phyloP scores from a whole-genome alignment of 2,888 invertebrate genomes.

The Norana najaformis region DNA sequence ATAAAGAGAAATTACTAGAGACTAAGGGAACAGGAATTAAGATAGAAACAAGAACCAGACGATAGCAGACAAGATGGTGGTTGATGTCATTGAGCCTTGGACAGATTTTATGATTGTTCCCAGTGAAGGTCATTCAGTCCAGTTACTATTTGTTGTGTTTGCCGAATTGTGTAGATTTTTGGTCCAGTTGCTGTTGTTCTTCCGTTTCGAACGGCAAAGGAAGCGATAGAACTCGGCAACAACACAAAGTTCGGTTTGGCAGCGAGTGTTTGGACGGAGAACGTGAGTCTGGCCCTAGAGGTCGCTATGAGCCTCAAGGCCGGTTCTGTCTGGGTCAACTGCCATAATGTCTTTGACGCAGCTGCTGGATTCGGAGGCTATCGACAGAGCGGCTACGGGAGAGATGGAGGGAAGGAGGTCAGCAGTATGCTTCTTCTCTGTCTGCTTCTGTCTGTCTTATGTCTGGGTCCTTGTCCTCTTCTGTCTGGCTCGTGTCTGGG shows the following conservation, averaged over 20 bases:
- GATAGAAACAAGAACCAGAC: too few relatives aligned
- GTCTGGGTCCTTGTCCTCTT: not conserved
- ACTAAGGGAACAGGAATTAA: too few relatives aligned
- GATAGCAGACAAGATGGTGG: too few relatives aligned
- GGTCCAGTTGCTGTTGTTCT: conserved; percentile 64
- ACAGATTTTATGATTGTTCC: too few relatives aligned
- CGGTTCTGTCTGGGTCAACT: conserved; percentile 68
- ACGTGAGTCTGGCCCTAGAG: conserved; percentile 66
- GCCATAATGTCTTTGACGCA: conserved; percentile 66
- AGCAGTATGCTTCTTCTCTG: not conserved
- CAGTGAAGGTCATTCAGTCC: too few relatives aligned
- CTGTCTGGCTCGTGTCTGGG: not conserved
- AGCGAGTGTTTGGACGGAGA: conserved; percentile 69
- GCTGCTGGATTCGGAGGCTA: conserved; percentile 65
- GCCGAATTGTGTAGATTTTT: conserved; percentile 55
- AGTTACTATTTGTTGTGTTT: not conserved
- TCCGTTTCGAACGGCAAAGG: conserved; percentile 67
- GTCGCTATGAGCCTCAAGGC: conserved; percentile 65
- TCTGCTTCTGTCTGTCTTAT: too few relatives aligned
- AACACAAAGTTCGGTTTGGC: conserved; percentile 66
- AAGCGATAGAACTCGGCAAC: conserved; percentile 67
- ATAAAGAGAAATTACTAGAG: too few relatives aligned
- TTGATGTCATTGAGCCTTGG: not conserved
- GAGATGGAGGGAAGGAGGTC: conserved; percentile 65
- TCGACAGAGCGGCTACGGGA: conserved; percentile 66